Evolutionary conservation across 2,113 vertebrate species (phyloP).

Genomic region (Nannobrachium achirus): DNA sequence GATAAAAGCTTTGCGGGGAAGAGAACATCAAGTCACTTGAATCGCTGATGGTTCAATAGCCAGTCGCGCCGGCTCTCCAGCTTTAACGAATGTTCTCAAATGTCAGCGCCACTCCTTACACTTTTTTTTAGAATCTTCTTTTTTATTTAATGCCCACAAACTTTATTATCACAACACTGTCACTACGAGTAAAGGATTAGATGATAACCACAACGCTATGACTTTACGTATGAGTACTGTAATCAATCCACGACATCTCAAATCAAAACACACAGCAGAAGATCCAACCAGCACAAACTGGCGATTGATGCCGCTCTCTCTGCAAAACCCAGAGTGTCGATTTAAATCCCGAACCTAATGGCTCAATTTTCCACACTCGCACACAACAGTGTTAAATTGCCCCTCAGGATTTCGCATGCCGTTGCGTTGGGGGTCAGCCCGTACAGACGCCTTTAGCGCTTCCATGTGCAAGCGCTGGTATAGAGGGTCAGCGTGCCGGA

Average conservation of each 20-base stretch:
- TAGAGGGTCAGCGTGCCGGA: constrained; percentile 72
- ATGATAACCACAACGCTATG: neutral
- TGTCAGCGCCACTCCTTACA: constrained; percentile 2
- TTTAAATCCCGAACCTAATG: too few relatives aligned
- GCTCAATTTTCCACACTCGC: neutral
- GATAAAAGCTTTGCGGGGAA: constrained; percentile 57
- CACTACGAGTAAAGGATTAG: neutral
- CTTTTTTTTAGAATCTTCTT: neutral
- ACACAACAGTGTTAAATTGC: constrained; percentile 15
- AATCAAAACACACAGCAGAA: too few relatives aligned
- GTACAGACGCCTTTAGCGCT: constrained; percentile 40
- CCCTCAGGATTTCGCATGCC: neutral
- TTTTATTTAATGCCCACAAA: neutral
- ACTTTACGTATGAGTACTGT: neutral
- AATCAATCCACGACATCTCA: too few relatives aligned
- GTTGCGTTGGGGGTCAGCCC: constrained; percentile 27
- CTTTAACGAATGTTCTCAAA: constrained; percentile 30
- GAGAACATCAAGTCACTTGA: constrained; percentile 45
- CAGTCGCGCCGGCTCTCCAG: constrained; percentile 35
- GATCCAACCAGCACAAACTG: too few relatives aligned
- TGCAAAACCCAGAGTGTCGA: too few relatives aligned
- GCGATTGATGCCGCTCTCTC: too few relatives aligned
- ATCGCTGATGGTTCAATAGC: constrained; percentile 32
- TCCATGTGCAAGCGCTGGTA: constrained; percentile 52
- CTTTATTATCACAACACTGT: constrained; percentile 7